A percentile compares a stretch with the other conserved stretches of the same genome.
Conservation (phyloP, 2,888 invertebrate species). For the Amphipyra tragopoginis region DNA sequence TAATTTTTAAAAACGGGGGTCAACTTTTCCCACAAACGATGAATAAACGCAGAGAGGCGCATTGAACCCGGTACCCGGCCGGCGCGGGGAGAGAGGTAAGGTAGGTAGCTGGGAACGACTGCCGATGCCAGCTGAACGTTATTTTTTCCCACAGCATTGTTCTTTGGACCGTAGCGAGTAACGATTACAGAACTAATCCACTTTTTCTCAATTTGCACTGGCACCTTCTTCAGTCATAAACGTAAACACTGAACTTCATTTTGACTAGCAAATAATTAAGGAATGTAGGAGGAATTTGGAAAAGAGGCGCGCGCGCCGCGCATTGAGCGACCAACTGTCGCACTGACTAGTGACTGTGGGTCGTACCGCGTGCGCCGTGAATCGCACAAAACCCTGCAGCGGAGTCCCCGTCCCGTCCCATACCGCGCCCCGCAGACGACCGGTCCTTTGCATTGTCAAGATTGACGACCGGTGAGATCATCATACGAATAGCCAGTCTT, state of each 20-base stretch:
- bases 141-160: slow-evolving; percentile 91
- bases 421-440: slow-evolving; percentile 77
- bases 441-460: slow-evolving; percentile 89
- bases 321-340: slow-evolving; percentile 84
- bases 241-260: slow-evolving; percentile 74
- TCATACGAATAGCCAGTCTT: slow-evolving; percentile 76
- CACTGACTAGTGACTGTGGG: slow-evolving; percentile 75
- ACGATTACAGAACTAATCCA: slow-evolving; percentile 74
- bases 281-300: slow-evolving; percentile 73
- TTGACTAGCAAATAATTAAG: slow-evolving; percentile 77
- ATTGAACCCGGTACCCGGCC: slow-evolving; percentile 88
- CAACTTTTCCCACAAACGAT: slow-evolving; percentile 90
- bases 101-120: slow-evolving; percentile 89
- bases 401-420: slow-evolving; percentile 76
- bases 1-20: slow-evolving; percentile 88
- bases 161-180: slow-evolving; percentile 87
- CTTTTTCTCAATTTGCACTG: slow-evolving; percentile 73
- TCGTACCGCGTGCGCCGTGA: slow-evolving; percentile 79
- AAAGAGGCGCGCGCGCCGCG: slow-evolving; percentile 86
- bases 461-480: slow-evolving; percentile 88
- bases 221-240: slow-evolving; percentile 62
- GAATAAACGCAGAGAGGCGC: slow-evolving; percentile 89
- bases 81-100: slow-evolving; percentile 86
- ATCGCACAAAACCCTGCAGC: slow-evolving; percentile 84
- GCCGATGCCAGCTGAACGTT: slow-evolving; percentile 90